Base-by-base conservation (phyloP, 2,113 vertebrate genomes). In the Sapayoa aenigma region DNA sequence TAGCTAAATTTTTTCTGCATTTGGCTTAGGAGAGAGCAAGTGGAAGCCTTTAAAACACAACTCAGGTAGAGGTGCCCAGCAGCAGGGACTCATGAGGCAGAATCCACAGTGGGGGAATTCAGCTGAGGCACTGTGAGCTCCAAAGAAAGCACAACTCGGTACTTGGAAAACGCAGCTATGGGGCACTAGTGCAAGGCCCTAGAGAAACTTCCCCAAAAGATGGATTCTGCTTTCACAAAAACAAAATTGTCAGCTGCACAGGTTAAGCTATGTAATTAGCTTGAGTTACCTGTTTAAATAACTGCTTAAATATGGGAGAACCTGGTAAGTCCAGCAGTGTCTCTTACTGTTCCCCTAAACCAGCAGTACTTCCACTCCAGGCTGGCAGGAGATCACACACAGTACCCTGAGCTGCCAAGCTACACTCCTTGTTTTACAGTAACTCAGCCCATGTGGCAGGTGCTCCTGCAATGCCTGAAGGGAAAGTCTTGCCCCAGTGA, bases 121-220 rank as follows among this genome's bases (percentile, higher is more conserved):
- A 6, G 31, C 17, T 17, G 27, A 33, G 27, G 47, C 18, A 66
- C 19, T 12, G 12, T 11, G 22, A 90, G 24, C 25, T 78, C 27
- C 2, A 12, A 37, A 31, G 20, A 67, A 71, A 71, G 14, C 12
- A 31, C 3, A 3, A 3, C 56, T 42, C 3, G 0, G 7, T 18
- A 17, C 37, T 49, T 1, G 1, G 35, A 21, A 66, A 78, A 27
- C 0, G 2, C n/a, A 81, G 56, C 49, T 59, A 18, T 4, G 12
- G 20, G 20, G 42, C 33, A 50, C 4, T 12, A 55, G 21, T 30
- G 52, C 30, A 52, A 22, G 16, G 20, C 6, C 16, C 52, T 8
- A 33, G 24, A 79, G 62, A 81, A 67, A 82, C 30, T 44, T 4
- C 3, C 33, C 14, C n/a, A 79, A 78, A 53, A 3, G 1, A 46